Evolutionary conservation across 2,113 vertebrate genomes (phyloP).

Genomic region (Shinisaurus crocodilurus): DNA sequence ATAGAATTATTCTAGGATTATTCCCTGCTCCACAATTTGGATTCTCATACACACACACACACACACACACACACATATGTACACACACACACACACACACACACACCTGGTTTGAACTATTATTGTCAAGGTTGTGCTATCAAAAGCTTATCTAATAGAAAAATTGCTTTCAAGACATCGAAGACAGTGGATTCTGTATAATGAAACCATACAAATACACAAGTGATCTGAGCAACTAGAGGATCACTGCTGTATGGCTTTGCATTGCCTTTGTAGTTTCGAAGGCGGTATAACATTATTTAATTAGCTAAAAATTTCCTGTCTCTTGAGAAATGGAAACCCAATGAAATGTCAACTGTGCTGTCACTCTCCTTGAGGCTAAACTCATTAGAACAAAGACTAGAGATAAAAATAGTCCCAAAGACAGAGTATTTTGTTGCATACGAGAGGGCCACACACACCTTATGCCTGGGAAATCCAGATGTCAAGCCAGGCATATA

Average conservation of each 20-base stretch:
- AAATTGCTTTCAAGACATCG: slow-evolving; percentile 62
- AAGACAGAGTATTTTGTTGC: slow-evolving; percentile 75
- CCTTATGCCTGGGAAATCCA: slow-evolving; percentile 71
- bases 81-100: too few species aligned
- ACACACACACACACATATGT: too few species aligned
- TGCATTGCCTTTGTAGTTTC: slow-evolving; percentile 76
- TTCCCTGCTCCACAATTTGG: too few species aligned
- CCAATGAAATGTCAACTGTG: slow-evolving; percentile 84
- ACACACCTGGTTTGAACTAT: slow-evolving; percentile 47
- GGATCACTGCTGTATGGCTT: slow-evolving; percentile 67
- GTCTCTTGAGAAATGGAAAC: slow-evolving; percentile 80
- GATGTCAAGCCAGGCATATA: slow-evolving; percentile 67
- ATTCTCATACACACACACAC: too few species aligned
- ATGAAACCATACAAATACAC: slow-evolving; percentile 71
- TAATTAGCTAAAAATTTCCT: slow-evolving; percentile 84
- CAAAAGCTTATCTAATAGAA: slow-evolving; percentile 60
- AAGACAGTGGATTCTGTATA: slow-evolving; percentile 68
- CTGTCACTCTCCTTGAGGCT: slow-evolving; percentile 82
- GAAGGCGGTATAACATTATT: slow-evolving; percentile 80
- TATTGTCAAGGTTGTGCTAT: slow-evolving; percentile 34
- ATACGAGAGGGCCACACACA: slow-evolving; percentile 72
- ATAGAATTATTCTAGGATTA: too few species aligned
- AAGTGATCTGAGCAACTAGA: slow-evolving; percentile 73
- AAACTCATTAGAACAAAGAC: slow-evolving; percentile 81
- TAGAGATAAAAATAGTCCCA: slow-evolving; percentile 76